Base-by-base conservation (phyloP, 1,140 invertebrate species). In the Nylanderia fulva region DNA sequence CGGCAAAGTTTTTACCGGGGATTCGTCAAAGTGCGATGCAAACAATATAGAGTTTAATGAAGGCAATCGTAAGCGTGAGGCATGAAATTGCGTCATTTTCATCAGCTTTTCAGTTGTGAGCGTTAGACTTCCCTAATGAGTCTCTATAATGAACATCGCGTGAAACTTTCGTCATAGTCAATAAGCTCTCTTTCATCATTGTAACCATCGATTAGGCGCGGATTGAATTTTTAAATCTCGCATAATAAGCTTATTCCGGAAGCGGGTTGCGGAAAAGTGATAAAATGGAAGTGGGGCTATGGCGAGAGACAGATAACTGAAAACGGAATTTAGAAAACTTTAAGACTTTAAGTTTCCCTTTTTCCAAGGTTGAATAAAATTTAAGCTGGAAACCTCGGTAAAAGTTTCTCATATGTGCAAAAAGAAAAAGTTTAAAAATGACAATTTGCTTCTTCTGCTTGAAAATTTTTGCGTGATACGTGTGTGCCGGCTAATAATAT, bases 221-320 rank as follows among this genome's bases (percentile, higher is more conserved):
- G 42, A 77, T 77, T n/a, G 24, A 69, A 77, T 33, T 24, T 48
- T 75, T 29, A 42, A 64, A 77, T 64, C 27, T 29, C 60, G n/a
- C 13, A 48, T 60, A 27, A 48, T 60, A 27, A 76, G 13, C 13
- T 66, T 63, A 63, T 77, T 63, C 27, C 39, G 27, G 11, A 15
- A 52, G 39, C 39, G 13, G 36, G 48, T 64, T 77, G 54, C 24
- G 58, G 58, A 64, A 77, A 36, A 36, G 42, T 63, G 39, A 76
- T 77, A 77, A 64, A 77, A 36, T n/a, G 21, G 33, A 72, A 54
- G 13, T 36, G 42, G n/a, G 42, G n/a, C n/a, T n/a, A n/a, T 42
- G 21, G 15, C 8, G 39, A 64, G 36, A 13, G 15, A 66, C 13
- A 36, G 60, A 77, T 33, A 52, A 18, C n/a, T 15, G 8, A 33